Percentiles rank a stretch among this genome's conserved stretches.
Conservation (phyloP, 2,888 invertebrate genomes). For the Melipona beecheii region DNA sequence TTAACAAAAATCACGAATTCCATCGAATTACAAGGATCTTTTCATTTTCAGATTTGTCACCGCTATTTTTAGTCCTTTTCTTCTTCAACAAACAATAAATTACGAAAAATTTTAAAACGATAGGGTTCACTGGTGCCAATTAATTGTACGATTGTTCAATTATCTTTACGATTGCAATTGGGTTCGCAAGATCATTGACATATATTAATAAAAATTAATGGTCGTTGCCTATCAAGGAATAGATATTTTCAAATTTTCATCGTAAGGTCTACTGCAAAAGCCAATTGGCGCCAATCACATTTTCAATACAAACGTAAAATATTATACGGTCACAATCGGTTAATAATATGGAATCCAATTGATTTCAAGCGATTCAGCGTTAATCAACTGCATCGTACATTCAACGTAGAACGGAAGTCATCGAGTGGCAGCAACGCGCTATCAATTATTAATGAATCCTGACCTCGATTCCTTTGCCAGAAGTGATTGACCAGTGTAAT, state of each 20-base stretch:
- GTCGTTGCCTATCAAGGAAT: background rate
- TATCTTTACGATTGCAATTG: slow-evolving; percentile 17
- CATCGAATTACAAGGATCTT: background rate
- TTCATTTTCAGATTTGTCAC: background rate
- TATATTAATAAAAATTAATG: slow-evolving; percentile 8
- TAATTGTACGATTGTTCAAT: slow-evolving; percentile 26
- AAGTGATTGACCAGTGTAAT: slow-evolving; percentile 32
- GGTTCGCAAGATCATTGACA: slow-evolving; percentile 31
- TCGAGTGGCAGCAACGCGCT: slow-evolving; percentile 54
- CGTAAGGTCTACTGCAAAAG: background rate
- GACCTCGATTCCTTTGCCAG: slow-evolving; percentile 54
- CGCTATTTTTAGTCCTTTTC: background rate
- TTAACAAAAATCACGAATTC: background rate
- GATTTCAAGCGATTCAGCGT: slow-evolving; percentile 36
- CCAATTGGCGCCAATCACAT: background rate
- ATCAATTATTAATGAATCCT: slow-evolving; percentile 69
- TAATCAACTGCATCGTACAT: slow-evolving; percentile 44
- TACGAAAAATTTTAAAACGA: background rate
- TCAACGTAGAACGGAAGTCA: slow-evolving; percentile 61
- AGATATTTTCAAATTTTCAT: background rate
- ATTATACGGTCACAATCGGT: slow-evolving; percentile 1
- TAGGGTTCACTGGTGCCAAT: slow-evolving; percentile 19
- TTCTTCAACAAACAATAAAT: background rate
- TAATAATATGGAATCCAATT: background rate
- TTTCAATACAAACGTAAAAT: background rate